Base-by-base conservation (phyloP, 2,113 vertebrate species). In the Mugil cephalus region DNA sequence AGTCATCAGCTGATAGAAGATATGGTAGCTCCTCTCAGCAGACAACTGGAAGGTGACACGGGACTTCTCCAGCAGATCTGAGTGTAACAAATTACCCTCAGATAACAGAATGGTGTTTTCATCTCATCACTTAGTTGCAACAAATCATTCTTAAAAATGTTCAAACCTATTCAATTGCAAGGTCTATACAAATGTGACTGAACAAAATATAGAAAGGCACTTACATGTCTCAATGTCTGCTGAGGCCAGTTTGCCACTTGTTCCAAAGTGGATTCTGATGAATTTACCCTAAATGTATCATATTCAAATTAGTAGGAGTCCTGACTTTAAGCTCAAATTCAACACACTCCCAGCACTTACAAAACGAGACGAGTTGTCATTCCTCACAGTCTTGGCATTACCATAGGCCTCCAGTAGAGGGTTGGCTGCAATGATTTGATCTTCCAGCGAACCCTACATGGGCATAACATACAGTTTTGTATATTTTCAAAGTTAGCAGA, bases 301-400 rank as follows among this genome's bases (percentile, higher is more conserved):
- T n/a, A 50, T 34, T 45, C 6, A 35, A 11, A 7, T 59, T 62
- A 42, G 15, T 19, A 10, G 8, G 1, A 46, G 30, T 60, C n/a
- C 34, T 40, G 4, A 42, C 24, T 3, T 30, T 2, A 3, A 30
- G 24, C 24, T 30, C 5, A n/a, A n/a, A n/a, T n/a, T n/a, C n/a
- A n/a, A n/a, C 8, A 18, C 24, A 15, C 3, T 15, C 4, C 15
- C 21, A 69, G 43, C 8, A 94, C 95, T 95, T 78, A 96, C 95
- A 82, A 95, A 96, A 46, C 94, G 94, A 18, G 95, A 96, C 9
- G 95, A 96, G 88, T 96, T 96, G 91, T 96, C 95, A 50, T 96
- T 96, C 79, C 95, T 94, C 89, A 96, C 93, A 0, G 95, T 95
- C 84, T 96, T 96, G 85, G 95, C 95, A 6, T 96, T 96, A 82